Conservation (phyloP, 2,113 vertebrate species). For the Dasyurus viverrinus region DNA sequence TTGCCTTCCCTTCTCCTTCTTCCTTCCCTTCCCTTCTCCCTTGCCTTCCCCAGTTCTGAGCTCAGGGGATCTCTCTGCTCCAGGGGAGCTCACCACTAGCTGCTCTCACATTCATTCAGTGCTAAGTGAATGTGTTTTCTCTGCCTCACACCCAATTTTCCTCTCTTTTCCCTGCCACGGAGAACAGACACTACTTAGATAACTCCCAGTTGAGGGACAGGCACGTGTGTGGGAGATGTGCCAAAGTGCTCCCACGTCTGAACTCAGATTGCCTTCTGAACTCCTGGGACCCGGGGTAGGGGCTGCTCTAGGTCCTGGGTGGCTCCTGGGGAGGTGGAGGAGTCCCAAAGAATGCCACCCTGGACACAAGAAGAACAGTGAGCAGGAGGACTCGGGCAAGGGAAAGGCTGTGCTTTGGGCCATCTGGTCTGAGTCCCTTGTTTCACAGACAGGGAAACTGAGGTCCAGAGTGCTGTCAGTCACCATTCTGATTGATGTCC, state of each 20-base stretch:
- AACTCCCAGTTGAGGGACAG: background rate
- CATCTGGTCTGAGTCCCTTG: no score
- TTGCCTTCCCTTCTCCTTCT: no score
- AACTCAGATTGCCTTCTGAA: background rate
- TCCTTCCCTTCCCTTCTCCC: background rate
- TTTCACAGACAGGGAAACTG: background rate
- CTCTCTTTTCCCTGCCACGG: background rate
- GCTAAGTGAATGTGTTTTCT: background rate
- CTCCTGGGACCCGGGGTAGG: background rate
- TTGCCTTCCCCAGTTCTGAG: background rate
- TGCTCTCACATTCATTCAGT: background rate
- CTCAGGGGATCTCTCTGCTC: background rate
- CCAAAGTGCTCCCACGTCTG: background rate
- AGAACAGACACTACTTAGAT: background rate
- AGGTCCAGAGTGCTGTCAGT: background rate
- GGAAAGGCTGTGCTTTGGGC: background rate
- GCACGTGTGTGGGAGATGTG: background rate
- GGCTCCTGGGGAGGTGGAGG: background rate
- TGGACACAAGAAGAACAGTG: no score
- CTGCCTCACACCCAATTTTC: background rate
- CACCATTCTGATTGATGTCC: background rate
- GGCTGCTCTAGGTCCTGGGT: background rate
- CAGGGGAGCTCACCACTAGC: background rate
- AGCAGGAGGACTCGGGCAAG: background rate
- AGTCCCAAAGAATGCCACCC: background rate